Conservation (phyloP, 1,140 invertebrate species). For the Lordiphosa mommai region DNA sequence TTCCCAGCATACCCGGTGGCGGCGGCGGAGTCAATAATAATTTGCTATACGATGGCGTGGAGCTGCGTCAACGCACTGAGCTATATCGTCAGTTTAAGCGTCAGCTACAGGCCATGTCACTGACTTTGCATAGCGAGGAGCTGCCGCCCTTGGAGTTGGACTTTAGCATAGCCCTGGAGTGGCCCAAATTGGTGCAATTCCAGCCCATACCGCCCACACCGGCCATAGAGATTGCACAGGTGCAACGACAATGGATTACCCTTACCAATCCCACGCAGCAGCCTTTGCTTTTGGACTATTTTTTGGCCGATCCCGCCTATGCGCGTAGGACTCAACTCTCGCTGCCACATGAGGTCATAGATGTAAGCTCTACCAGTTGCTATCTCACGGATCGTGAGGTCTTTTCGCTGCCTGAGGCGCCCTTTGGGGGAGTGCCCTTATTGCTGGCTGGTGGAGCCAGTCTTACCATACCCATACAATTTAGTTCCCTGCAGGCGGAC, state of each 20-base stretch:
- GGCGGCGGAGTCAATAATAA: constrained; percentile 42
- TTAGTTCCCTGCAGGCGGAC: constrained; percentile 64
- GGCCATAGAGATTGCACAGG: constrained; percentile 61
- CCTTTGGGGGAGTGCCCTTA: constrained; percentile 19
- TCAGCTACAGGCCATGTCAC: constrained; percentile 50
- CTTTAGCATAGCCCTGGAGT: constrained; percentile 60
- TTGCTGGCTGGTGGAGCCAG: constrained; percentile 60
- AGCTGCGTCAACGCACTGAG: constrained; percentile 64
- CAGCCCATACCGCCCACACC: constrained; percentile 50
- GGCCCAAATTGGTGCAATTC: constrained; percentile 70
- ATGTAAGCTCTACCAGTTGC: constrained; percentile 54
- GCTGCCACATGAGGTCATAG: constrained; percentile 69
- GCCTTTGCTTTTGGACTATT: constrained; percentile 62
- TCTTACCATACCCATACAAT: constrained; percentile 78
- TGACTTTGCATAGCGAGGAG: constrained; percentile 65
- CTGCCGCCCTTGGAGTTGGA: constrained; percentile 64
- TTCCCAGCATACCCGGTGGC: constrained; percentile 13
- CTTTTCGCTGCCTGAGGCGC: constrained; percentile 53
- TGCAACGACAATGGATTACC: constrained; percentile 52
- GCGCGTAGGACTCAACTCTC: constrained; percentile 55
- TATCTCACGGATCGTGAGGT: constrained; percentile 60
- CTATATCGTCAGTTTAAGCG: constrained; percentile 60
- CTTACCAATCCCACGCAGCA: constrained; percentile 64
- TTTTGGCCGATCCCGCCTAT: constrained; percentile 54
- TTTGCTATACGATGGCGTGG: constrained; percentile 61